Percentiles rank a stretch among this genome's conserved stretches.
Evolutionary conservation across 2,797 vertebrate species (phyloP).

Genomic region (Leuciscus waleckii): DNA sequence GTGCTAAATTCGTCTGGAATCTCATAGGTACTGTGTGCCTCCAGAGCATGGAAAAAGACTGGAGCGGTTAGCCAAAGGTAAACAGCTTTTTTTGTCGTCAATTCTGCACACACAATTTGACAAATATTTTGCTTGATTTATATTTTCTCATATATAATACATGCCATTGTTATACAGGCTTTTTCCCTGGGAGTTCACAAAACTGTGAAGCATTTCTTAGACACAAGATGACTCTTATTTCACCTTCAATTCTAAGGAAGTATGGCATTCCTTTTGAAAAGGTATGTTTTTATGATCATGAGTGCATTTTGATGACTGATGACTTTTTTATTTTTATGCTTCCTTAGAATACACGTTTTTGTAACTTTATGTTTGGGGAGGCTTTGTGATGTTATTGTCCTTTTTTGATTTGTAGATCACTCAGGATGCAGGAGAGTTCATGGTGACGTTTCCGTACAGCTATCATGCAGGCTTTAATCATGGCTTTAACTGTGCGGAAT

Average conservation of each 20-base stretch:
- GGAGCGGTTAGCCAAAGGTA: conserved; percentile 96
- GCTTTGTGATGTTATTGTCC: neutral
- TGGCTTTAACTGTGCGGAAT: conserved; percentile 98
- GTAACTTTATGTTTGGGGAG: neutral
- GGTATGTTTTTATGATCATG: conserved; percentile 71
- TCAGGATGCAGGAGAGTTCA: conserved; percentile 97
- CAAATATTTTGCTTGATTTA: neutral
- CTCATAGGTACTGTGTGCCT: conserved; percentile 90
- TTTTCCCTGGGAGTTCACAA: conserved; percentile 95
- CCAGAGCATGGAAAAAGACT: conserved; percentile 95
- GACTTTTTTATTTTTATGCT: neutral
- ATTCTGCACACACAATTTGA: neutral
- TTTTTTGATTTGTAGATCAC: conserved; percentile 82
- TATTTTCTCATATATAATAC: neutral
- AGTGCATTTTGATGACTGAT: neutral
- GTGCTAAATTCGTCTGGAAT: conserved; percentile 24
- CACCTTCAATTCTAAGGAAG: conserved; percentile 94
- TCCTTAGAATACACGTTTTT: neutral
- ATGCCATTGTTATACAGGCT: conserved; percentile 76
- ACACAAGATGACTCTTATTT: conserved; percentile 98
- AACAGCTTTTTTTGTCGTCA: neutral
- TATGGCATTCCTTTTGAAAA: conserved; percentile 97
- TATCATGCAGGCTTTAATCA: conserved; percentile 99
- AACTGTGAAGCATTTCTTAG: conserved; percentile 96
- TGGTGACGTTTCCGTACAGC: conserved; percentile 96